These are phyloP conservation scores for Andricus quercusramuli DNA, from an alignment of 2,888 invertebrate species.

Conservation along the genomic window DNA sequence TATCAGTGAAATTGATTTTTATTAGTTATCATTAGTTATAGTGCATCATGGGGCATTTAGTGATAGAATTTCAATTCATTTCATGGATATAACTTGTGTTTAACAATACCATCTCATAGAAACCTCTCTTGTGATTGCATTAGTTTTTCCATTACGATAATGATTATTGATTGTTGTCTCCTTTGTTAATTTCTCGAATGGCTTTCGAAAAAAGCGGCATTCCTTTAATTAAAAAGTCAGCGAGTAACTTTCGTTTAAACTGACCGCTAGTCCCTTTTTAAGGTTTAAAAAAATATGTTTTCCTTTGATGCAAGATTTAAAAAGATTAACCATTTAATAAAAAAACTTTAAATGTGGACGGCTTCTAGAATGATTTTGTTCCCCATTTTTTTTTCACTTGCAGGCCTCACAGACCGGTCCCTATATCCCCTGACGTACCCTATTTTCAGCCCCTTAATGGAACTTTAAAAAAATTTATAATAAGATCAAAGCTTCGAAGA, in stretches of 20 bases:
- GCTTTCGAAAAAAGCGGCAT: constrained; percentile 50
- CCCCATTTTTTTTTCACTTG: background rate
- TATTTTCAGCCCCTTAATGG: no score
- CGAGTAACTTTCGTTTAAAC: background rate
- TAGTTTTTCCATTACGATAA: constrained; percentile 1
- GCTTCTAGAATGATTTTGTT: no score
- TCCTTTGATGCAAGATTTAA: no score
- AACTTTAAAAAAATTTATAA: no score
- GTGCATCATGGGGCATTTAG: constrained; percentile 28
- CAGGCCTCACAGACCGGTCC: no score
- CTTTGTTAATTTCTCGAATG: constrained; percentile 21
- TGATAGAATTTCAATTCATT: background rate
- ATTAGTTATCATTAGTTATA: background rate
- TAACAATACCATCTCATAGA: constrained; percentile 6
- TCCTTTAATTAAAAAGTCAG: constrained; percentile 42
- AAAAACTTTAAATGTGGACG: no score
- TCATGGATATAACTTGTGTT: constrained; percentile 1
- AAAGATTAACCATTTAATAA: no score
- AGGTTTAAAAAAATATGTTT: no score
- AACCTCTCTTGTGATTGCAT: background rate
- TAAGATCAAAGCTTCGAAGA: no score
- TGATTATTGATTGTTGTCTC: background rate
- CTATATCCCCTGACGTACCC: no score
- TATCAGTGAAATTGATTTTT: constrained; percentile 2
- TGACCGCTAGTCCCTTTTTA: background rate